These are phyloP conservation scores for Axea sp. DNA, from an alignment of 2,888 invertebrate genomes.

Conservation along the genomic window DNA sequence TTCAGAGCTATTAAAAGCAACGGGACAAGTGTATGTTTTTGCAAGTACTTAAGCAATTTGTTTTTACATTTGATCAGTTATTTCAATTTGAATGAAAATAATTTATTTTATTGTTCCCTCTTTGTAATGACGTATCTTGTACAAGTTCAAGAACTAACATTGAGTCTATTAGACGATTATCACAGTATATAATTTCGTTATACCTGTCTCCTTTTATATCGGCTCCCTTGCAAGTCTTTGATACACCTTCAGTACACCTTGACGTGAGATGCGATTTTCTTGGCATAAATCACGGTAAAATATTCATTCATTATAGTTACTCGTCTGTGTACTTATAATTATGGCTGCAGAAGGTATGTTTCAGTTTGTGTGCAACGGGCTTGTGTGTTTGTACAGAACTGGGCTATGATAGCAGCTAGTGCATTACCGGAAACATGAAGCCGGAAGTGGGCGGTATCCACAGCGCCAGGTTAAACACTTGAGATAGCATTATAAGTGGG, in stretches of 20 bases:
- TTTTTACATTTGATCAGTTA: too few relatives aligned
- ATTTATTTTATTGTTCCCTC: too few relatives aligned
- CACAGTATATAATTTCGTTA: constrained; percentile 41
- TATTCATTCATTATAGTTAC: constrained; percentile 70
- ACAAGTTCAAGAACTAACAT: constrained; percentile 25
- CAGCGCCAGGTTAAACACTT: constrained; percentile 62
- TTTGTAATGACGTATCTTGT: constrained; percentile 13
- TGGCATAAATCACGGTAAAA: constrained; percentile 74
- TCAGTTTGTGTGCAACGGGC: constrained; percentile 45
- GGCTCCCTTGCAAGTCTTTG: constrained; percentile 43
- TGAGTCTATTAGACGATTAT: constrained; percentile 34
- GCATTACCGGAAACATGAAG: constrained; percentile 66
- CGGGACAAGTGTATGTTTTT: too few relatives aligned
- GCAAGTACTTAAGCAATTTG: too few relatives aligned
- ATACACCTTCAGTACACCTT: constrained; percentile 39
- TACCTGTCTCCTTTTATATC: constrained; percentile 37
- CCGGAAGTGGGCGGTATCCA: constrained; percentile 66
- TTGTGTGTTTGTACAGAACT: constrained; percentile 37
- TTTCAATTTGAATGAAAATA: too few relatives aligned
- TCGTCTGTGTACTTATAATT: constrained; percentile 73
- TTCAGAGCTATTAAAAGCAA: too few relatives aligned
- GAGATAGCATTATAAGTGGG: constrained; percentile 55
- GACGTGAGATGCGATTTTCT: constrained; percentile 60
- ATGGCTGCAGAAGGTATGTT: constrained; percentile 69
- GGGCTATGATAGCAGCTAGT: constrained; percentile 48